Evolutionary conservation across 2,888 invertebrate genomes (phyloP), one percentile per base, ranked within the genome.

Genomic region (Drosophila mimetica): DNA sequence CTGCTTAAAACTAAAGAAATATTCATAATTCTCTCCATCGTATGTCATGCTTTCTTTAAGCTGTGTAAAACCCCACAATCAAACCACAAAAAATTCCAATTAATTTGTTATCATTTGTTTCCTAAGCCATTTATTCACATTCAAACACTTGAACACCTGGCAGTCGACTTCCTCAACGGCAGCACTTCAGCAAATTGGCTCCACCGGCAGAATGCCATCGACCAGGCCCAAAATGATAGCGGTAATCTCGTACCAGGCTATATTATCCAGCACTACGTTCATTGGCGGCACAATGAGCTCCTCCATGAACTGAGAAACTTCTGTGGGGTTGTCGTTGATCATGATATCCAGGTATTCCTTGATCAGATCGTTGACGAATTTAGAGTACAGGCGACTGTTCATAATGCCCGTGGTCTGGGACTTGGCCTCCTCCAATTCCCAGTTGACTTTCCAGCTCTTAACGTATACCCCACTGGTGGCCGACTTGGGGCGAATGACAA

Each of bases 351-450:
- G 53, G 25, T 81, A 83, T 22, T 90, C 88, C 44, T 87, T 76
- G 8, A 89, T 39, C 63, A 89, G 75, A 1, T 42, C 25, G 47
- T 90, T 89, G n/a, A 89, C 54, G 1, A 87, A 9, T 48, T 86
- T 86, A 0, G 79, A 63, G 34, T 74, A 64, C 0, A 71, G 1
- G 3, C 67, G 39, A 34, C 66, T 86, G 30, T 80, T 71, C 76
- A 86, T 84, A n/a, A 88, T 70, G 30, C 89, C 89, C 0, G 83
- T 90, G 1, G 74, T 78, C 14, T 76, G 64, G 0, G 90, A 90
- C 4, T 57, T 55, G 1, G 79, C 79, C 7, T 71, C 60, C 8
- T 73, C 89, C 44, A 90, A 46, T 7, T 80, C 65, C 60, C 88
- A 75, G 13, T 76, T 64, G 2, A 80, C 75, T 4, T 85, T 82